Conservation (phyloP, 2,113 vertebrate species). For the Crotalus viridis region DNA sequence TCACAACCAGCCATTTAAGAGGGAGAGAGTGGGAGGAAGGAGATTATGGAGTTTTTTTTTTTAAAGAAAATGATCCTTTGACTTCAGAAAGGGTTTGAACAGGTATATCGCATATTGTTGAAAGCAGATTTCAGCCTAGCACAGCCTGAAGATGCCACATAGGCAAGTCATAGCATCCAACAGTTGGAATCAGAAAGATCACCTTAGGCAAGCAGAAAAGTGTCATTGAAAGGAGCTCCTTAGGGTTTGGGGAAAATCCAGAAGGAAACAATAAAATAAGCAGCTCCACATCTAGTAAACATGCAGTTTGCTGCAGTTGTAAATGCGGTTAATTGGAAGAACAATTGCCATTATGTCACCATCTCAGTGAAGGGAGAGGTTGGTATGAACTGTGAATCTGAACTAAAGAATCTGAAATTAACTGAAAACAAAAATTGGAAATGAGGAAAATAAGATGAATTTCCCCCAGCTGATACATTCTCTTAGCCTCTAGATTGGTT, state of each 20-base stretch:
- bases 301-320: constrained; percentile 79
- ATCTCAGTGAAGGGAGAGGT: constrained; percentile 87
- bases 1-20: constrained; percentile 24
- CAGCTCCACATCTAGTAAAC: constrained; percentile 76
- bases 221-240: not conserved
- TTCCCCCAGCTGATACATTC: constrained; percentile 82
- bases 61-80: constrained; percentile 7
- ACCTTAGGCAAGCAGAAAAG: not conserved
- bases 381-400: constrained; percentile 69
- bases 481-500: constrained; percentile 81
- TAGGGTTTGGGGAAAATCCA: constrained; percentile 79
- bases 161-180: not conserved
- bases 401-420: constrained; percentile 85
- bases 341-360: constrained; percentile 86
- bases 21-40: not conserved
- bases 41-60: constrained; percentile 1
- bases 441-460: constrained; percentile 86
- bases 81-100: constrained; percentile 28
- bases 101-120: not conserved
- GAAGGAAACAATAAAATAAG: constrained; percentile 84
- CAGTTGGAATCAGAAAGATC: not conserved
- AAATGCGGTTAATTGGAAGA: constrained; percentile 75
- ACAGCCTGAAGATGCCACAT: not conserved
- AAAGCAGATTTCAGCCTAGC: not conserved
- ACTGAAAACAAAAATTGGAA: constrained; percentile 93